Evolutionary conservation across 2,888 invertebrate species (phyloP), one percentile per base, ranked within the genome.

Genomic region (Lymantria monacha): DNA sequence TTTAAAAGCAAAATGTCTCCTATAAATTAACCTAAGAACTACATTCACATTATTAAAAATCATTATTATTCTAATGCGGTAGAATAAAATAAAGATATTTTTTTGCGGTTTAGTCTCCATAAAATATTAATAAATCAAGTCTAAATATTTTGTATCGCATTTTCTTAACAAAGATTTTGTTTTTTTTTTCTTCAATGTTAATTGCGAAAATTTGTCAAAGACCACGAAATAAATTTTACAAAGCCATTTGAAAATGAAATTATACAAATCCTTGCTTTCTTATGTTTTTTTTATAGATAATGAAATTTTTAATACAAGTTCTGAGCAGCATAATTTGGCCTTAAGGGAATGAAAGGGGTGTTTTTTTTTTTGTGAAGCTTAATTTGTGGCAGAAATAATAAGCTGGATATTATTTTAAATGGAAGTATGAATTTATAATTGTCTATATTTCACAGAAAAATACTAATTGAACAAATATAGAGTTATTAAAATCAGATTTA

Each of bases 71-170:
- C 55, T 57, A 64, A 57, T 64, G 50, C 43, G 57, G 22, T 51
- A 53, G 51, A 47, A 51, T 61, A 42, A 57, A 57, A 55, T 51
- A 65, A 68, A 64, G 57, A 68, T 61, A 55, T 64, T 57, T 55
- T n/a, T 30, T 55, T 42, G 40, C 50, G 43, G n/a, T 59, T 56
- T 51, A 50, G 33, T 54, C 31, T 30, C 15, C 38, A 55, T 65
- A 64, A 67, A 57, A 64, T 66, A 68, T 61, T 64, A n/a, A 61
- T 48, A 53, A 67, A 67, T 64, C 63, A 52, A 45, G 55, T 43
- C 48, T 14, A 50, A 51, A 53, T 55, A 44, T 55, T 64, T 66
- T 51, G 46, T 46, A 42, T 50, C 50, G 51, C 57, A 44, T 67
- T 63, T 53, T 51, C 43, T 44, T 48, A 30, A 61, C 53, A 61